Evolutionary conservation across 2,888 invertebrate species (phyloP).

Genomic region (Aspidiotus rigidus): DNA sequence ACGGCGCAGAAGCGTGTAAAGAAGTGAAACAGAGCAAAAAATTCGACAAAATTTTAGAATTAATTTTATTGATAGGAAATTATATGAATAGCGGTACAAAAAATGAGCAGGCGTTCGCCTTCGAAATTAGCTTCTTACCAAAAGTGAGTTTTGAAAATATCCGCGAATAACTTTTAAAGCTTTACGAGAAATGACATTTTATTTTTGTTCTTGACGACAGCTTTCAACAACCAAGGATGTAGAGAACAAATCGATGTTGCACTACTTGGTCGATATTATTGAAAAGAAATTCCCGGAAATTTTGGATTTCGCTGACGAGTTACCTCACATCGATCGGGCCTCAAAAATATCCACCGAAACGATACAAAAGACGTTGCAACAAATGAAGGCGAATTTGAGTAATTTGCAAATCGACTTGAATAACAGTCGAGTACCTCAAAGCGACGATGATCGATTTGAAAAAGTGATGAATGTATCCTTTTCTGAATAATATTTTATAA

Average conservation of each 20-base stretch:
- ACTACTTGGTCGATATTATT: constrained; percentile 79
- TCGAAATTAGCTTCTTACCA: constrained; percentile 90
- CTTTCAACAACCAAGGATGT: constrained; percentile 82
- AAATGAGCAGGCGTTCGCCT: constrained; percentile 89
- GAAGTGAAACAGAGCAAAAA: constrained; percentile 82
- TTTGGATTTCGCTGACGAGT: constrained; percentile 72
- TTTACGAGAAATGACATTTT: constrained; percentile 16
- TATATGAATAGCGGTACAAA: constrained; percentile 93
- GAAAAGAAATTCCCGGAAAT: constrained; percentile 82
- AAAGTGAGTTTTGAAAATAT: constrained; percentile 54
- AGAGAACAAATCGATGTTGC: constrained; percentile 86
- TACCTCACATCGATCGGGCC: constrained; percentile 72
- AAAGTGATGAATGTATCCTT: constrained; percentile 72
- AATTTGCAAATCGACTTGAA: constrained; percentile 84
- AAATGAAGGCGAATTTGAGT: constrained; percentile 78
- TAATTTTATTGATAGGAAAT: constrained; percentile 84
- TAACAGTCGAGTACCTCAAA: constrained; percentile 68
- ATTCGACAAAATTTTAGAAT: constrained; percentile 79
- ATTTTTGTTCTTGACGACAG: constrained; percentile 45
- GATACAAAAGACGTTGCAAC: constrained; percentile 66
- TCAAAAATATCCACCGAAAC: constrained; percentile 57
- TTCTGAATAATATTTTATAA: constrained; percentile 45
- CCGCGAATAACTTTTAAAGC: background rate
- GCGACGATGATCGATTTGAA: constrained; percentile 71
- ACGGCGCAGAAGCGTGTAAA: constrained; percentile 90